Conservation (phyloP, 2,888 invertebrate genomes). For the Cylloceria caligata region DNA sequence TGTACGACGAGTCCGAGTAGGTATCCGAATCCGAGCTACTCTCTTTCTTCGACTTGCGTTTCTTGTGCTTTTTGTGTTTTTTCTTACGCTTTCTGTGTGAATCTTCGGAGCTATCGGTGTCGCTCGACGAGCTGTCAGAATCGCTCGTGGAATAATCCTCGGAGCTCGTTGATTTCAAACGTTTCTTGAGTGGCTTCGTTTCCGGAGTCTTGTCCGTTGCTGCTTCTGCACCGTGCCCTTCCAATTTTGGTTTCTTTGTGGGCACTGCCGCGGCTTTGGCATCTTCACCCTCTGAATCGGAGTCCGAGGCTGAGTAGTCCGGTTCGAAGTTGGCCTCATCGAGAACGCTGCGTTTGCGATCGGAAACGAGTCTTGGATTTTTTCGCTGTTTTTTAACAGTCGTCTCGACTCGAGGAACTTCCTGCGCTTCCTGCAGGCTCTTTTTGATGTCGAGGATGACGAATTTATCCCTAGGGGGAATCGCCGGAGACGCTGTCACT, state of each 20-base stretch:
- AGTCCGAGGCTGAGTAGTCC: slow-evolving; percentile 90
- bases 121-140: slow-evolving; percentile 84
- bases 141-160: slow-evolving; percentile 86
- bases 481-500: slow-evolving; percentile 21
- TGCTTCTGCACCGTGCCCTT: slow-evolving; percentile 74
- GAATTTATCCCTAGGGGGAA: slow-evolving; percentile 73
- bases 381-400: slow-evolving; percentile 79
- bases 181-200: slow-evolving; percentile 69
- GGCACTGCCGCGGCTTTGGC: slow-evolving; percentile 76
- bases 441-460: slow-evolving; percentile 64
- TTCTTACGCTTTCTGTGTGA: slow-evolving; percentile 87
- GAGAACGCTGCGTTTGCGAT: slow-evolving; percentile 88
- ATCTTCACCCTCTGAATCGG: slow-evolving; percentile 87
- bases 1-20: slow-evolving; percentile 88
- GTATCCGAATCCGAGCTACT: slow-evolving; percentile 88
- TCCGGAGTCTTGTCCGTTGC: slow-evolving; percentile 82
- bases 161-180: slow-evolving; percentile 85
- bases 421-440: slow-evolving; percentile 68
- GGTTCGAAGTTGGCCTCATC: slow-evolving; percentile 92
- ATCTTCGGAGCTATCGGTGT: slow-evolving; percentile 84
- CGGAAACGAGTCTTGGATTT: slow-evolving; percentile 84
- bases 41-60: slow-evolving; percentile 86
- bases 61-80: slow-evolving; percentile 88
- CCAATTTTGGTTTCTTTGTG: slow-evolving; percentile 76
- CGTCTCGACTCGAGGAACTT: slow-evolving; percentile 71